Evolutionary conservation across 2,888 invertebrate genomes (phyloP), one percentile per base, ranked within the genome.

Genomic region (Piscicola geometra): DNA sequence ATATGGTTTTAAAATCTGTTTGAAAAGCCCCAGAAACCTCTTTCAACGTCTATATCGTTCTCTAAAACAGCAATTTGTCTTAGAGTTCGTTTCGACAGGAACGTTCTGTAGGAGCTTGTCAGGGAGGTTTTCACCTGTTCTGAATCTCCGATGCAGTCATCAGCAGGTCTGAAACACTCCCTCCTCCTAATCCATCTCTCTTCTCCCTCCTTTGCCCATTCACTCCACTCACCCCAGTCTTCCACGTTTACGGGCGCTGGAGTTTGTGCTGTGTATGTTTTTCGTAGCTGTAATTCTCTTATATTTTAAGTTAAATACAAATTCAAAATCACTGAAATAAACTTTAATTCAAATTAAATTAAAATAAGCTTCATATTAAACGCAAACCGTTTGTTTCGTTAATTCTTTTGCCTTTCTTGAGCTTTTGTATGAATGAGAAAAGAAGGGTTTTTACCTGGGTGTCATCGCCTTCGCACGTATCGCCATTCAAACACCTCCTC

Each of bases 181-280:
- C 50, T 47, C 50, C 50, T 15, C 50, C 21, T 21, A 47, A 15
- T 47, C 50, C 50, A 47, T 9, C 21, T 21, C 21, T n/a, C n/a
- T n/a, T n/a, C n/a, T n/a, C n/a, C n/a, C n/a, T n/a, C 67, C 5
- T 76, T 69, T 9, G 52, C 25, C 76, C 76, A 77, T 5, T 72
- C 60, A 18, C 66, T 52, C 75, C 75, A 77, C 32, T 67, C 64
- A n/a, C 72, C 30, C 75, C 75, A 77, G 1, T 50, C 67, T 28
- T 76, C 77, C 21, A 76, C 69, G 12, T 76, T 71, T n/a, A 64
- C 73, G 56, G 28, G 3, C 3, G 60, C n/a, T n/a, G n/a, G n/a
- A n/a, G n/a, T n/a, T n/a, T n/a, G n/a, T n/a, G n/a, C n/a, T n/a
- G n/a, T n/a, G n/a, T n/a, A n/a, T n/a, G n/a, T n/a, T n/a, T n/a